Evolutionary conservation across 2,888 invertebrate species (phyloP), one percentile per base, ranked within the genome.

Genomic region (Dichetophora obliterata): DNA sequence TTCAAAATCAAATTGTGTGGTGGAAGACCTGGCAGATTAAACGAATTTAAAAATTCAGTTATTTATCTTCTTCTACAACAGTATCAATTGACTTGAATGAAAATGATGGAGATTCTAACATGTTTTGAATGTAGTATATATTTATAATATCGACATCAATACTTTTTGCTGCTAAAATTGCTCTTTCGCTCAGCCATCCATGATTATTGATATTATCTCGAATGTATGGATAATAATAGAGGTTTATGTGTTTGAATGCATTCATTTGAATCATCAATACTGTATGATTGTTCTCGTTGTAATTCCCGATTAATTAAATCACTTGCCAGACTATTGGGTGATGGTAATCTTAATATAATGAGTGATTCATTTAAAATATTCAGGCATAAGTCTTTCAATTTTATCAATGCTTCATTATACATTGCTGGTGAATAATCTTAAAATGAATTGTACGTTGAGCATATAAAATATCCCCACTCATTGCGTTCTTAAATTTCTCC

Each of bases 391-490:
- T 24, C n/a, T n/a, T n/a, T n/a, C n/a, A 76, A 48, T 50, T 14
- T 59, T 65, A 76, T 57, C 63, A 76, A 69, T 43, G 79, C 74
- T 69, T 63, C 63, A 63, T 63, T 63, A 63, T 14, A 63, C 34
- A 31, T 63, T 63, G 0, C 63, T 27, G 27, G 70, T 34, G 75
- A 31, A 75, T 37, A 75, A 2, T 52, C 34, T 43, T 75, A 43
- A 75, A 50, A 5, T 2, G 5, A 14, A 74, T 70, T 43, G 37
- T 54, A 9, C 75, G 69, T 37, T 59, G 16, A 37, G 19, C 14
- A 69, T 79, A 72, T 14, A 77, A 54, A 72, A 79, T 79, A n/a
- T 79, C 79, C 22, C 72, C 77, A n/a, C 50, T 75, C 75, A 77
- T 77, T 19, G 8, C 31, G 66, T 78, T 70, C 63, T 75, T 75